Evolutionary conservation across 53 echinoderm and acorn worm species (phyloP), one percentile per base, ranked within the genome.

Genomic region (Holothuria leucospilota): DNA sequence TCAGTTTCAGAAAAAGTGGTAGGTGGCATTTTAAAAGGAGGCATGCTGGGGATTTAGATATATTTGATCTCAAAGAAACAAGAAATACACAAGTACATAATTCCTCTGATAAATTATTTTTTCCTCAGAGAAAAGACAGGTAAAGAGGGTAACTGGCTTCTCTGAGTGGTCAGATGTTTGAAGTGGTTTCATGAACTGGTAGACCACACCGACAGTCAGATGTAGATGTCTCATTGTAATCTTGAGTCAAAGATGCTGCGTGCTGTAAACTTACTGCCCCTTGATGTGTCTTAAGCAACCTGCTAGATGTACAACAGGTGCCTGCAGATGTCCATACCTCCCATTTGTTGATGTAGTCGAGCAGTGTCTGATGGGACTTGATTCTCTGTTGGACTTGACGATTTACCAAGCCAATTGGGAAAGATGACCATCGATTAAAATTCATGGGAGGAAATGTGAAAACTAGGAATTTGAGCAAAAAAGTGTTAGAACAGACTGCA

Each of bases 71-170:
- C 15, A 1, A 15, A 56, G 16, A 56, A 56, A 56, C 1, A 16
- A 56, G 56, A 56, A 56, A 56, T 56, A 56, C 56, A 56, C 56
- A 56, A 56, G 56, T 56, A 56, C 56, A 56, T 56, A 80, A 80
- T 29, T 26, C 59, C 80, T 80, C 80, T 80, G 80, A 80, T 80
- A 38, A 80, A 80, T 80, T 60, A 80, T 80, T 80, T 80, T 80
- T 80, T 80, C 80, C 80, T 80, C 80, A 80, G 80, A 80, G 80
- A 80, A 56, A 58, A 60, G 80, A 38, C 28, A 80, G 80, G 27
- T 80, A 80, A 75, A 75, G 80, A 80, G 80, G 80, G 80, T 80
- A 60, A 80, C 80, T 80, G 60, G 52, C 80, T 80, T 59, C 80
- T 80, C 80, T 80, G 80, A 59, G 29, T 80, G 80, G 80, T 80